These are phyloP conservation scores for Macrostomum cliftonense DNA, from an alignment of 2,888 invertebrate genomes.

Conservation along the genomic window DNA sequence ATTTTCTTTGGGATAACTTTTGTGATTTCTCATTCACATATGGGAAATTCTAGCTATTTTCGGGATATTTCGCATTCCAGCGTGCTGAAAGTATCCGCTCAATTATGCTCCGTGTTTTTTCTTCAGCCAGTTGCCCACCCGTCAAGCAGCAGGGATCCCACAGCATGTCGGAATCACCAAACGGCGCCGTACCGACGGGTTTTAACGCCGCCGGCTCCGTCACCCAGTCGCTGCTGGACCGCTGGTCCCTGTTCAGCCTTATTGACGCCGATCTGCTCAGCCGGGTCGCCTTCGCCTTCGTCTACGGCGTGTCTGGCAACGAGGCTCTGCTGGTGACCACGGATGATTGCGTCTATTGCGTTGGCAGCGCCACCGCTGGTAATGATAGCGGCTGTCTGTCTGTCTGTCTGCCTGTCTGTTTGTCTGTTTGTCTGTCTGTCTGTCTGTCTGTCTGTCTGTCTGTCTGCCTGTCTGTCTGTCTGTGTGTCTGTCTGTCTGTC, in stretches of 20 bases:
- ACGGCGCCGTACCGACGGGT: not conserved
- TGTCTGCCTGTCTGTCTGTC: too few species aligned
- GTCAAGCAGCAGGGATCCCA: too few species aligned
- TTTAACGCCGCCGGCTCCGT: not conserved
- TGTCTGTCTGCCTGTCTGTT: not conserved
- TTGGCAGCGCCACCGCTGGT: slow-evolving; percentile 39
- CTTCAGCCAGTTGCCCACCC: too few species aligned
- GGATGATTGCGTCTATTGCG: slow-evolving; percentile 44
- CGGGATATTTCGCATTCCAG: too few species aligned
- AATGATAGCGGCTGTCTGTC: not conserved
- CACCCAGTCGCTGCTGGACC: slow-evolving; percentile 27
- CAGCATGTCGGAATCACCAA: not conserved
- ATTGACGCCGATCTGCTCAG: slow-evolving; percentile 41
- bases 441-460: too few species aligned
- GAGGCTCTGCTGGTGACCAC: slow-evolving; percentile 46
- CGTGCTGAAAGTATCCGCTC: too few species aligned
- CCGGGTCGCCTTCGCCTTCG: slow-evolving; percentile 42
- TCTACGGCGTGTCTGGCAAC: slow-evolving; percentile 45
- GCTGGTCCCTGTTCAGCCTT: slow-evolving; percentile 46
- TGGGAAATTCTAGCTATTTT: too few species aligned
- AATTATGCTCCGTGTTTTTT: too few species aligned
- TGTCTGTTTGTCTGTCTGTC: not conserved
- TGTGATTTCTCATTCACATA: too few species aligned
- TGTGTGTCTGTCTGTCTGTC: too few species aligned
- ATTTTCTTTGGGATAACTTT: too few species aligned